Conservation (phyloP, 1,140 invertebrate species). For the Cryptotermes secundus region DNA sequence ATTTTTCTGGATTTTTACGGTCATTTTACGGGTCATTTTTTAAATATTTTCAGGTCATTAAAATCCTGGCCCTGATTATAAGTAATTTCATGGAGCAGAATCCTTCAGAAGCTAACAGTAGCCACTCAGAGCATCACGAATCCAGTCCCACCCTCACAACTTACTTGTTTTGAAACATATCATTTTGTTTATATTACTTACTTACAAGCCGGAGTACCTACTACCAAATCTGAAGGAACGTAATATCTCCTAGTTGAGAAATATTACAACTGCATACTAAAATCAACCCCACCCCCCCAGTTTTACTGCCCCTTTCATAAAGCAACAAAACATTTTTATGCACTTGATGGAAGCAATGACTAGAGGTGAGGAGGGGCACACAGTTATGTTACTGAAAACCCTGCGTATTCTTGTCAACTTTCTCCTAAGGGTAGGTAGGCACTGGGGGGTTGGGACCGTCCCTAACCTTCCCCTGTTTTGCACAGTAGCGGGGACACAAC, state of each 20-base stretch:
- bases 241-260: background rate
- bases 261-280: too few relatives aligned
- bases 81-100: too few relatives aligned
- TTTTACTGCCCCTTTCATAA: background rate
- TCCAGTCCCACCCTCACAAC: too few relatives aligned
- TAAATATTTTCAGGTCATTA: too few relatives aligned
- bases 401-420: background rate
- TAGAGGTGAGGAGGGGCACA: background rate
- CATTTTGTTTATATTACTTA: too few relatives aligned
- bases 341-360: background rate
- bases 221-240: background rate
- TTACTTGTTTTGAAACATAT: too few relatives aligned
- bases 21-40: too few relatives aligned
- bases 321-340: background rate
- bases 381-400: background rate
- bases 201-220: background rate
- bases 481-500: background rate
- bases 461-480: background rate
- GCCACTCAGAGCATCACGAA: too few relatives aligned
- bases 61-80: too few relatives aligned
- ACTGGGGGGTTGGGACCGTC: background rate
- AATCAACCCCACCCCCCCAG: background rate
- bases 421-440: background rate
- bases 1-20: too few relatives aligned
- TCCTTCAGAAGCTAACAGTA: too few relatives aligned